Evolutionary conservation across 2,888 invertebrate species (phyloP).

Genomic region (Tipula confusa): DNA sequence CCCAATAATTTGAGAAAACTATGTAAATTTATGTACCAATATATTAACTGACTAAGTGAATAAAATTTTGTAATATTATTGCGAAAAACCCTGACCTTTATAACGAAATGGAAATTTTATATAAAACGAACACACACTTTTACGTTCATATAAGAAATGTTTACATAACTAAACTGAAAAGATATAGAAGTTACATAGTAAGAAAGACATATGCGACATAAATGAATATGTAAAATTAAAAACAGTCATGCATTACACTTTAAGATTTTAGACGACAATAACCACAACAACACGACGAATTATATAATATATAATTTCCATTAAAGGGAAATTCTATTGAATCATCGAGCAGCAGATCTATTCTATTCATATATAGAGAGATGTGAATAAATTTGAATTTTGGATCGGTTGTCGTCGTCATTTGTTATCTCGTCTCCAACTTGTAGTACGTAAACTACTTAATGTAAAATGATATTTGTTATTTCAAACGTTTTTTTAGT

Average conservation of each 20-base stretch:
- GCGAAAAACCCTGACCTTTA: not conserved
- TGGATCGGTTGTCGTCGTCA: not conserved
- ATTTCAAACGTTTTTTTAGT: not conserved
- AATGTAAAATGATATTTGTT: not conserved
- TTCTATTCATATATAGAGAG: not conserved
- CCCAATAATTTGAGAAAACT: not conserved
- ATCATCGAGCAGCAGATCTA: not conserved
- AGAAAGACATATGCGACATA: not conserved
- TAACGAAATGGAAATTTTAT: not conserved
- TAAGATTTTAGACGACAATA: not conserved
- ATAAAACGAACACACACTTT: not conserved
- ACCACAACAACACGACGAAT: not conserved
- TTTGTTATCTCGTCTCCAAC: not conserved
- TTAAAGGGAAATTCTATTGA: conserved; percentile 12
- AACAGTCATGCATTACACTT: not conserved
- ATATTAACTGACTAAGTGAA: not conserved
- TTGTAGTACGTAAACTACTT: not conserved
- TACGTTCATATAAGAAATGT: not conserved
- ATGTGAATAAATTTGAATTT: not conserved
- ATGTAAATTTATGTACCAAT: not conserved
- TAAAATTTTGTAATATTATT: not conserved
- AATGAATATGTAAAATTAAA: not conserved
- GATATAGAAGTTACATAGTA: not conserved
- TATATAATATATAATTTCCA: not conserved
- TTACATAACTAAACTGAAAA: not conserved